These are phyloP conservation scores for Apis cerana DNA, from an alignment of 1,140 invertebrate species.

Conservation along the genomic window DNA sequence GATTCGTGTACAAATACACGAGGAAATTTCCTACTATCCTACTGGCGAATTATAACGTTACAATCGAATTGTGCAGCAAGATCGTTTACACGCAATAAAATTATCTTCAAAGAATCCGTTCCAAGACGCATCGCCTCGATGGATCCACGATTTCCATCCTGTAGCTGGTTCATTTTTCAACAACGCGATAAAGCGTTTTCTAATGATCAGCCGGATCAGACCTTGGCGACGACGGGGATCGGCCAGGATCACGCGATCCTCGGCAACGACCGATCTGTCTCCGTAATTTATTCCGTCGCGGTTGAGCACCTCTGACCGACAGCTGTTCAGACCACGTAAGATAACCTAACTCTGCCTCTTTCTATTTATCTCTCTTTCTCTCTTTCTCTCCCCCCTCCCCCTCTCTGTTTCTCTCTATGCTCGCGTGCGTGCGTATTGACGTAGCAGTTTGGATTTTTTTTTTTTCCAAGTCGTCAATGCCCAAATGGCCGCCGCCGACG, in stretches of 20 bases:
- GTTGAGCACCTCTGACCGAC: conserved; percentile 75
- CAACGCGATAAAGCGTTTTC: conserved; percentile 45
- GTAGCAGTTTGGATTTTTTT: conserved; percentile 61
- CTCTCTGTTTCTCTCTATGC: conserved; percentile 25
- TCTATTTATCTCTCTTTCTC: conserved; percentile 21
- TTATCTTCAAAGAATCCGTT: no score
- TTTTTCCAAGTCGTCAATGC: conserved; percentile 64
- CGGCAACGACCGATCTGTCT: conserved; percentile 30
- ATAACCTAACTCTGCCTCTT: conserved; percentile 67
- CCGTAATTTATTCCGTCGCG: conserved; percentile 41
- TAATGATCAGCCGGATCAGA: conserved; percentile 33
- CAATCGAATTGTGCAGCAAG: no score
- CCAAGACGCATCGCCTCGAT: no score
- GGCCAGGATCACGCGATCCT: conserved; percentile 44
- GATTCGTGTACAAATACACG: no score
- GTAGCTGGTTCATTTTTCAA: conserved; percentile 40
- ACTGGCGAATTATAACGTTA: no score
- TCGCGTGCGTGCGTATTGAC: conserved; percentile 70
- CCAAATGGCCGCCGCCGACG: conserved; percentile 59
- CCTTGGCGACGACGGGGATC: conserved; percentile 34
- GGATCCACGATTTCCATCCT: no score
- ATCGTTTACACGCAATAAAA: no score
- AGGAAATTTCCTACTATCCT: no score
- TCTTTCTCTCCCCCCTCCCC: not conserved
- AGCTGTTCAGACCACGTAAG: conserved; percentile 73